phyloP scores from a whole-genome alignment of 2,113 vertebrate genomes.

The Cinclus cinclus region DNA sequence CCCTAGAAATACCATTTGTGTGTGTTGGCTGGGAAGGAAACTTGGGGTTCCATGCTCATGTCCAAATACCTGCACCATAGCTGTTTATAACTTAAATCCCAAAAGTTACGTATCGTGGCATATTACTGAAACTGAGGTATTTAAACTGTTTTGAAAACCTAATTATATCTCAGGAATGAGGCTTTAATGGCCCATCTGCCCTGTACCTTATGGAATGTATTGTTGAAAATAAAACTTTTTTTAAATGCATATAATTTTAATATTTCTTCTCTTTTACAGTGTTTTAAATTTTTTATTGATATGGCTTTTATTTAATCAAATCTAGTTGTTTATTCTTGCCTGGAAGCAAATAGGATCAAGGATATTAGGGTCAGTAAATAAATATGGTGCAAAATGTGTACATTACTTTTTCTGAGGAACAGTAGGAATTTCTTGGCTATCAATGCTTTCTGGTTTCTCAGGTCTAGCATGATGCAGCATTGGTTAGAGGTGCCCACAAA shows the following conservation, averaged over 20 bases:
- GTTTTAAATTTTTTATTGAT: not conserved
- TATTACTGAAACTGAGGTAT: not conserved
- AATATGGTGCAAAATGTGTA: not conserved
- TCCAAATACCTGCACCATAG: not conserved
- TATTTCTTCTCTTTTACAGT: not conserved
- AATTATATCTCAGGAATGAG: not conserved
- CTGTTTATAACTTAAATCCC: not conserved
- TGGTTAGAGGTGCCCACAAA: not conserved
- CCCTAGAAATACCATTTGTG: not conserved
- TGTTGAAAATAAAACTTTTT: not conserved
- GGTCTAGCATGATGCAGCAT: not conserved
- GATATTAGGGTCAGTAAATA: not conserved
- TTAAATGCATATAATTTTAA: not conserved
- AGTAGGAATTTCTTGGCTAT: not conserved
- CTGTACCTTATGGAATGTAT: not conserved
- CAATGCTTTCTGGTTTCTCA: not conserved
- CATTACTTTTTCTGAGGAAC: not conserved
- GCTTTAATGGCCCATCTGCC: not conserved
- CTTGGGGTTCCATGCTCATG: not conserved
- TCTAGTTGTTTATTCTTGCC: not conserved
- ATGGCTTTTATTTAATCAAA: not conserved
- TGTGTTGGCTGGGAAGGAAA: not conserved
- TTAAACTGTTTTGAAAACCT: not conserved
- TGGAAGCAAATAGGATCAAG: not conserved
- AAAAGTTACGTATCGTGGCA: not conserved